These are phyloP conservation scores for Datnioides undecimradiatus DNA, from an alignment of 2,113 vertebrate genomes.

Conservation along the genomic window DNA sequence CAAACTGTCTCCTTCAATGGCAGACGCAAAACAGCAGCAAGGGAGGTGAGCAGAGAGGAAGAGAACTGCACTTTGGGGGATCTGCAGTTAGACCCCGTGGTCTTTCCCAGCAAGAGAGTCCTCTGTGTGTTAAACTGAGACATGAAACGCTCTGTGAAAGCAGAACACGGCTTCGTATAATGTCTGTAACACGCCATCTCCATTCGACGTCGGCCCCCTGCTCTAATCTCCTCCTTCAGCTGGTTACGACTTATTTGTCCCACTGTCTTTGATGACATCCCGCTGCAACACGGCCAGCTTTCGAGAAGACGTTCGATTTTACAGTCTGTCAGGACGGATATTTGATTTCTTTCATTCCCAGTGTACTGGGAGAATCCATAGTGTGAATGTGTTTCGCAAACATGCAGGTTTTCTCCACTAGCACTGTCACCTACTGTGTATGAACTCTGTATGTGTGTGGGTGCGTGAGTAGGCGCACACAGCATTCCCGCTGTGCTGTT, in stretches of 20 bases:
- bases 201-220: neutral
- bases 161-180: slow-evolving; percentile 12
- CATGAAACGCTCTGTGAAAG: slow-evolving; percentile 31
- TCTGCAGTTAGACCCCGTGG: slow-evolving; percentile 29
- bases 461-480: slow-evolving; percentile 20
- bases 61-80: neutral
- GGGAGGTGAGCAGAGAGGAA: neutral
- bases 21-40: neutral
- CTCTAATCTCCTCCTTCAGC: slow-evolving; percentile 30
- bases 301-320: slow-evolving; percentile 32
- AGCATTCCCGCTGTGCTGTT: slow-evolving; percentile 30
- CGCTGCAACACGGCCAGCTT: slow-evolving; percentile 3
- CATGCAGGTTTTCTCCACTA: slow-evolving; percentile 68
- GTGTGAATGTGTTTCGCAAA: slow-evolving; percentile 48
- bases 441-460: slow-evolving; percentile 4
- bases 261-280: slow-evolving; percentile 17
- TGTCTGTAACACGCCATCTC: neutral
- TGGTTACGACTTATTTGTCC: slow-evolving; percentile 11
- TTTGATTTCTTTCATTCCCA: slow-evolving; percentile 38
- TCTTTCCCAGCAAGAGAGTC: neutral
- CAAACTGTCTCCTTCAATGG: slow-evolving; percentile 24
- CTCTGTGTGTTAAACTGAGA: slow-evolving; percentile 24
- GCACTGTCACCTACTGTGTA: slow-evolving; percentile 36
- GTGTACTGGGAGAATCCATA: slow-evolving; percentile 5
- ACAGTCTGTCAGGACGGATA: slow-evolving; percentile 36